Conservation (phyloP, 2,113 vertebrate species). For the Setophaga petechia region DNA sequence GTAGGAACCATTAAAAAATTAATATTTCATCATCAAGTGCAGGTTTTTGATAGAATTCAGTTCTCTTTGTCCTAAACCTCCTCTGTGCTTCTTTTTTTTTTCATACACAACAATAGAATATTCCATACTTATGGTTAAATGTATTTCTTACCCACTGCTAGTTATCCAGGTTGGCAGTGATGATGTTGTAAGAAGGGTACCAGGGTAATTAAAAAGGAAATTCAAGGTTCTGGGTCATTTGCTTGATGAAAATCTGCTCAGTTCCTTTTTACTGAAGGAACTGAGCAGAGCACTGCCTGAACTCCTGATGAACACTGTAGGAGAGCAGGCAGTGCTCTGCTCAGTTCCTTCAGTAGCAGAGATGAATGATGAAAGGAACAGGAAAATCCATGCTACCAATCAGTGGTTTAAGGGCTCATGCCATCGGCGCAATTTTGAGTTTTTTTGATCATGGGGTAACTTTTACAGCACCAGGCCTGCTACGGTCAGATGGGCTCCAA, state of each 20-base stretch:
- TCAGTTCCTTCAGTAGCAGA: background rate
- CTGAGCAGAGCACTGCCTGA: no score
- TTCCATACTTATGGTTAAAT: background rate
- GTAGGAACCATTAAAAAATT: background rate
- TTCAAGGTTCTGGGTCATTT: accelerated
- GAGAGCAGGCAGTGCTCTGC: background rate
- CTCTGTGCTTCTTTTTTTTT: background rate
- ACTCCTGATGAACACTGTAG: no score
- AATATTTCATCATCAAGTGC: background rate
- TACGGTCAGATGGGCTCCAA: background rate
- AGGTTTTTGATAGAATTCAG: background rate
- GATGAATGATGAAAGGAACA: background rate
- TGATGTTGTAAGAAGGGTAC: background rate
- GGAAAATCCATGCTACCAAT: background rate
- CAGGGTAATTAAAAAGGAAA: background rate
- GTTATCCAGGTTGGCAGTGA: background rate
- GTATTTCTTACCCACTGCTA: background rate
- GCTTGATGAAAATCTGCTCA: background rate
- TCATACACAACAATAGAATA: background rate
- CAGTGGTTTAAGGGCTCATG: background rate
- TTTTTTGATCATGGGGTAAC: background rate
- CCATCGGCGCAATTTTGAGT: background rate
- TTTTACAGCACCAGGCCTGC: background rate
- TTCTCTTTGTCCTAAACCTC: background rate
- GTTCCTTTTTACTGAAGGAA: no score